Conservation (phyloP, 2,113 vertebrate genomes). For the Cephalopterus ornatus region DNA sequence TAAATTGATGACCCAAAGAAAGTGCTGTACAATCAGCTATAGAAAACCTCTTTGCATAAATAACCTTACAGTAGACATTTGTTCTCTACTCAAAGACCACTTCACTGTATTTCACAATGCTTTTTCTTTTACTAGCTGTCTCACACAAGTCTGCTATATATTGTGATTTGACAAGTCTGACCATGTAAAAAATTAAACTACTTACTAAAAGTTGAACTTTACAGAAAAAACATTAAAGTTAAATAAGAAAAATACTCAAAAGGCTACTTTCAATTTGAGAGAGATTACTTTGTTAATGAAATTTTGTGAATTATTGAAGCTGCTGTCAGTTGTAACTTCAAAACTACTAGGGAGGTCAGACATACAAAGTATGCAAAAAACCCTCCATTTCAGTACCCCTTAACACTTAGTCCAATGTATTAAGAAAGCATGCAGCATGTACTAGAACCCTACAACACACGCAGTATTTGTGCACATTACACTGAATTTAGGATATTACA, state of each 20-base stretch:
- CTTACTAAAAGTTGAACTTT: not conserved
- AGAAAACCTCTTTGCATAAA: not conserved
- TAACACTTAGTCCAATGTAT: not conserved
- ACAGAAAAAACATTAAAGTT: not conserved
- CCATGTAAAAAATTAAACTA: not conserved
- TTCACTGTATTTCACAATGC: not conserved
- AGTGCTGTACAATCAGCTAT: not conserved
- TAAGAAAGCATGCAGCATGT: not conserved
- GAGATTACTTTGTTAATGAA: not conserved
- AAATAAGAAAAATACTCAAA: not conserved
- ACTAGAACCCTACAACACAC: not conserved
- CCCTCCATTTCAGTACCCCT: not conserved
- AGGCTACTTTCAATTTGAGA: not conserved
- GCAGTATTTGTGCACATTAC: not conserved
- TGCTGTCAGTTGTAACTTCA: not conserved
- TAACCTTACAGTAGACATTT: not conserved
- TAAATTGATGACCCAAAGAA: conserved; percentile 15
- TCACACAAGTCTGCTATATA: not conserved
- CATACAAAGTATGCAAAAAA: not conserved
- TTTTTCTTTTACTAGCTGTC: not conserved
- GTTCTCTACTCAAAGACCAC: not conserved
- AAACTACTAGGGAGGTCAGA: not conserved
- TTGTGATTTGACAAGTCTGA: not conserved
- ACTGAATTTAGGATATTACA: not conserved
- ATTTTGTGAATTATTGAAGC: not conserved